Evolutionary conservation across 2,797 vertebrate species (phyloP).

Genomic region (Rallus crepitans): DNA sequence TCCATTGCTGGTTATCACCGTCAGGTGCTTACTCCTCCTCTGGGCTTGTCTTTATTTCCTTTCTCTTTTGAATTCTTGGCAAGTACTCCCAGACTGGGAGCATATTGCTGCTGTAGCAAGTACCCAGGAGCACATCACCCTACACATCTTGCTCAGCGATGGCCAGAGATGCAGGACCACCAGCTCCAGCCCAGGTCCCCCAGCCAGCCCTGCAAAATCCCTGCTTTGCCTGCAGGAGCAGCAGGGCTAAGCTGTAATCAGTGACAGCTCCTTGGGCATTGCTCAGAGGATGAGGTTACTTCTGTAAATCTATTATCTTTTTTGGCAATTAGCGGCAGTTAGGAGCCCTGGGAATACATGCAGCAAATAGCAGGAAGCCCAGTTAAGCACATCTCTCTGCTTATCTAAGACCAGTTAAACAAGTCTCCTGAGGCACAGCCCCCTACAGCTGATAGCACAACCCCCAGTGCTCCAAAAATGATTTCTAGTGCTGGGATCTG

Average conservation of each 20-base stretch:
- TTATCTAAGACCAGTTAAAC: constrained; percentile 45
- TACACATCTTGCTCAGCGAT: neutral
- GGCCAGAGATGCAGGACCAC: neutral
- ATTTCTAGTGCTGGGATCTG: neutral
- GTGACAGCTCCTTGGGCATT: neutral
- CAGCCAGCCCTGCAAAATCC: neutral
- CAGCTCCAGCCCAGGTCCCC: neutral
- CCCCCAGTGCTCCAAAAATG: neutral
- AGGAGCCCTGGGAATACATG: constrained; percentile 11
- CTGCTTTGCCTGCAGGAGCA: neutral
- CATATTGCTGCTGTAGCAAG: accelerated
- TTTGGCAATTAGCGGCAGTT: constrained; percentile 13
- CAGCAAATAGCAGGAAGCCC: constrained; percentile 15
- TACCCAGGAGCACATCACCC: neutral
- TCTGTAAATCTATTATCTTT: constrained; percentile 48
- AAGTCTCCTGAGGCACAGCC: neutral
- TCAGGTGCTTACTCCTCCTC: neutral
- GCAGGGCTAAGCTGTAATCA: neutral
- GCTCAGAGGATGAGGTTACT: neutral
- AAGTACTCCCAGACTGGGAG: neutral
- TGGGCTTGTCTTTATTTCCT: neutral
- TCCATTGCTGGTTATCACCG: neutral
- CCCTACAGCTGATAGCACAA: neutral
- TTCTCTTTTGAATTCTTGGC: neutral
- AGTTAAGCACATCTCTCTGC: constrained; percentile 17